Base-by-base conservation (phyloP, 2,797 vertebrate species). In the Leptodactylus fallax region DNA sequence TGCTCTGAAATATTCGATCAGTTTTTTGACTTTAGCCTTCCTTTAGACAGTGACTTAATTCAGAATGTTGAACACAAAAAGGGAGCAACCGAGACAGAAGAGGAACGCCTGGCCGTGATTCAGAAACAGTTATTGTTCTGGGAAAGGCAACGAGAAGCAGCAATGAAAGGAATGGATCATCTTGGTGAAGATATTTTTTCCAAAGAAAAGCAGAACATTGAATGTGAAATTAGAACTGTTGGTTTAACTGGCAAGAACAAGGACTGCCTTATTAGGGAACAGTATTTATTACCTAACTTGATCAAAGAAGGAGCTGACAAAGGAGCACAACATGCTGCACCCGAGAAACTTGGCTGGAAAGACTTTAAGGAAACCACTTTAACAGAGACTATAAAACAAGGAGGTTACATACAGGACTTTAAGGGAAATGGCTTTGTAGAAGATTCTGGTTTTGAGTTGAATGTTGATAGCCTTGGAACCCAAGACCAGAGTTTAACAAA, bases 121-220 rank as follows among this genome's bases (percentile, higher is more conserved):
- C 95, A 96, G 90, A 96, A 96, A 0, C 94, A 96, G 90, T 94
- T 98, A 89, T 92, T 96, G 0, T 96, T 93, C 87, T 96, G 96
- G 90, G 97, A 97, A 87, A 92, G 95, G 92, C 94, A 94, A 65
- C 92, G 93, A 88, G 94, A 95, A 0, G 94, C 95, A 0, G 87
- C 93, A 25, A 10, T 91, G 90, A 94, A 95, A 10, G 92, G 94
- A 19, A 72, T 94, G 16, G 90, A 92, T 21, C 83, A 90, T 63
- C 91, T 93, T 19, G 23, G 86, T 78, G 90, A 90, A 79, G 91
- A 94, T 67, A 91, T 89, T 60, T 90, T 90, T 90, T 63, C 92
- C 87, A 90, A 93, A 93, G 88, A 91, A 88, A 19, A 83, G 90
- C 87, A 86, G 27, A 80, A 93, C 0, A 0, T 91, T 86, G 94